Evolutionary conservation across 2,888 invertebrate genomes (phyloP).

Genomic region (Thymelicus sylvestris): DNA sequence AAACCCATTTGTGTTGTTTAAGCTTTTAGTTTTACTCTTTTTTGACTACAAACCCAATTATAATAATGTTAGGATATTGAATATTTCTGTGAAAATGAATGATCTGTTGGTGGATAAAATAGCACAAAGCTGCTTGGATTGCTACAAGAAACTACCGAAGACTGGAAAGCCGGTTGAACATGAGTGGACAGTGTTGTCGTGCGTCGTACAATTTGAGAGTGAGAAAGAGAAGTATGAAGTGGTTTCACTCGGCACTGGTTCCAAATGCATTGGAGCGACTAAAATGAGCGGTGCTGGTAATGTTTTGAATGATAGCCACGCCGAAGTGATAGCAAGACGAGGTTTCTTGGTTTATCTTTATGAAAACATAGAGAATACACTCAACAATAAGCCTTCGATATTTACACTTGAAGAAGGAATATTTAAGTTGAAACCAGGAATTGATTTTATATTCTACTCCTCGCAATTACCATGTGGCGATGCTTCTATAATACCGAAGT

Average conservation of each 20-base stretch:
- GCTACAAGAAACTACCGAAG: constrained; percentile 88
- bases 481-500: constrained; percentile 92
- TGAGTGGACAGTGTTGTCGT: constrained; percentile 95
- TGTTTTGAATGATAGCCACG: constrained; percentile 95
- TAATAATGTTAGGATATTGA: neutral
- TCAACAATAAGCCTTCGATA: constrained; percentile 62
- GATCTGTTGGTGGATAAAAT: constrained; percentile 75
- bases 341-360: constrained; percentile 92
- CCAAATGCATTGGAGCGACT: constrained; percentile 93
- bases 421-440: constrained; percentile 80
- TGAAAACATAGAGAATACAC: constrained; percentile 80
- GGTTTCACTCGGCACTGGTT: constrained; percentile 94
- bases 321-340: constrained; percentile 94
- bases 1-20: no score
- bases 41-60: no score
- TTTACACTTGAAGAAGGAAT: constrained; percentile 56
- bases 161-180: constrained; percentile 90
- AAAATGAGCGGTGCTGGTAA: constrained; percentile 88
- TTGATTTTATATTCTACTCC: constrained; percentile 93
- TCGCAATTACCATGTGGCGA: constrained; percentile 97
- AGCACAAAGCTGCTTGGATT: constrained; percentile 84
- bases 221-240: constrained; percentile 76
- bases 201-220: constrained; percentile 85
- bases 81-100: constrained; percentile 46
- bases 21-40: no score